phyloP scores from a whole-genome alignment of 2,113 vertebrate species.

The Nematolebias whitei region DNA sequence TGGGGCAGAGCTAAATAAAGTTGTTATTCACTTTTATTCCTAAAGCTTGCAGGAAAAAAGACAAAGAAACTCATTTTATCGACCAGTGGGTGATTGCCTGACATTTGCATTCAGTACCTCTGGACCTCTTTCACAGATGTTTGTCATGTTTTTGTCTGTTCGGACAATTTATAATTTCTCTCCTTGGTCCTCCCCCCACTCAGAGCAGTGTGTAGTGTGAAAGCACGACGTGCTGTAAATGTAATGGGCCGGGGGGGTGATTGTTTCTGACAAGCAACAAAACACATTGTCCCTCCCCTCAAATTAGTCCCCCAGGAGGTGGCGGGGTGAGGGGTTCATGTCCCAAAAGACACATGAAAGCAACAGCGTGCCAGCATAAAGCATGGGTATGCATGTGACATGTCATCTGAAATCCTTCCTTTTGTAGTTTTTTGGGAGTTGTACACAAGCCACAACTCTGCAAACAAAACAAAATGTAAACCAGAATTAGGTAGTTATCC shows the following conservation, averaged over 20 bases:
- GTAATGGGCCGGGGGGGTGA: constrained; percentile 96
- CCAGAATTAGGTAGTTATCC: too few species aligned
- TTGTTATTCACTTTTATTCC: constrained; percentile 68
- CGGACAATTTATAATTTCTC: constrained; percentile 87
- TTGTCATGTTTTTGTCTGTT: constrained; percentile 78
- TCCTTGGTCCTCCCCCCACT: constrained; percentile 86
- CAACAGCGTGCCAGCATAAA: constrained; percentile 74
- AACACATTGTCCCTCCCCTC: constrained; percentile 98
- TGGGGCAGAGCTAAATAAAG: constrained; percentile 75
- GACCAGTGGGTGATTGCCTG: constrained; percentile 6
- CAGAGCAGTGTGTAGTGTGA: constrained; percentile 93
- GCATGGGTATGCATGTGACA: constrained; percentile 33
- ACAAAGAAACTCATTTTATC: constrained; percentile 7
- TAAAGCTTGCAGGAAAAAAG: constrained; percentile 4
- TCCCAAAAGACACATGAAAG: constrained; percentile 92
- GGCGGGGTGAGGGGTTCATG: constrained; percentile 84
- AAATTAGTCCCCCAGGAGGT: constrained; percentile 96
- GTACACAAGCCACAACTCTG: too few species aligned
- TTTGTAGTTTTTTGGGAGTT: not conserved
- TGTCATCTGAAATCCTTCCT: not conserved
- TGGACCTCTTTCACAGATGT: constrained; percentile 82
- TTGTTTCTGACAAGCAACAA: constrained; percentile 99
- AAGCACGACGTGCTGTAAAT: constrained; percentile 98
- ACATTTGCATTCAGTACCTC: constrained; percentile 23
- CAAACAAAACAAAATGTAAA: too few species aligned